phyloP scores from a whole-genome alignment of 1,140 invertebrate genomes.

The Saxidomus purpurata region DNA sequence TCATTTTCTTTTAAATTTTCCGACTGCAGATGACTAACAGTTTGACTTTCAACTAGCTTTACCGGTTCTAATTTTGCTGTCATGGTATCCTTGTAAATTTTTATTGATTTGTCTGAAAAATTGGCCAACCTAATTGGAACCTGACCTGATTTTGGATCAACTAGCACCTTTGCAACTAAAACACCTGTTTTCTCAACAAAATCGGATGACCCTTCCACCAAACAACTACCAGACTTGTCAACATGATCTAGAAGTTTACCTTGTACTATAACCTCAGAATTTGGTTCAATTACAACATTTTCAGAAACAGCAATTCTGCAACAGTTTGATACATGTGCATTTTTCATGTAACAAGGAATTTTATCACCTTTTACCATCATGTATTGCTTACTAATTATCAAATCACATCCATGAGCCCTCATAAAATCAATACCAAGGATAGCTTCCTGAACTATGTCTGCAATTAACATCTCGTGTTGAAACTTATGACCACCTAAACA shows the following conservation, averaged over 20 bases:
- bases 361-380: neutral
- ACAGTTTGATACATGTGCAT: neutral
- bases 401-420: constrained; percentile 1
- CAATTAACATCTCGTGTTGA: neutral
- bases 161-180: constrained; percentile 26
- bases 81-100: neutral
- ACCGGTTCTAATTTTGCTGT: neutral
- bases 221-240: neutral
- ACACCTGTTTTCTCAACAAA: constrained; percentile 34
- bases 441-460: constrained; percentile 23
- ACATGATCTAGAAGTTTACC: neutral
- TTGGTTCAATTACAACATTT: neutral
- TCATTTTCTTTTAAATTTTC: too few species aligned
- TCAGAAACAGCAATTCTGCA: constrained; percentile 7
- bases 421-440: constrained; percentile 34
- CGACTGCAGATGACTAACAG: neutral
- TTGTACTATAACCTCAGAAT: neutral
- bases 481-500: neutral
- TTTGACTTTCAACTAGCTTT: neutral
- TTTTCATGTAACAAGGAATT: constrained; percentile 26
- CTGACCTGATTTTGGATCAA: neutral
- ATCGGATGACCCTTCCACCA: neutral
- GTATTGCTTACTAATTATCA: constrained; percentile 14
- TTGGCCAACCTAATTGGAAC: neutral
- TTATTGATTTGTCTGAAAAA: neutral